Base-by-base conservation (phyloP, 2,113 vertebrate genomes). In the Castor canadensis region DNA sequence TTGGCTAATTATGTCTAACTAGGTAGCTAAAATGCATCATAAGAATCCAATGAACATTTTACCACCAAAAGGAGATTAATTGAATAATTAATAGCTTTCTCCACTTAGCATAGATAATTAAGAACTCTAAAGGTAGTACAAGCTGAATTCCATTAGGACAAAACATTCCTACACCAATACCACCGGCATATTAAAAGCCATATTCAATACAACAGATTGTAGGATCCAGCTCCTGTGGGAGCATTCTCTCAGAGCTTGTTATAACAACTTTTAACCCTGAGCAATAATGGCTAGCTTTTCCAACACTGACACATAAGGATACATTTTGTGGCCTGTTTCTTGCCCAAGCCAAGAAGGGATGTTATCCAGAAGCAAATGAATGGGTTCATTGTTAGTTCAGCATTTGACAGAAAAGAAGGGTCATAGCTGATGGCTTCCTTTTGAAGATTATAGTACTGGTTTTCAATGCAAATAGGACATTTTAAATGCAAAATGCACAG, bases 21-120 rank as follows among this genome's bases (percentile, higher is more conserved):
- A 89, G 47, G 66, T 94, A 97, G 52, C 89, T 94, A 93, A 95
- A 89, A 95, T 81, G 71, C 86, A 62, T 87, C 85, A 87, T 89
- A 91, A 96, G 49, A 54, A 96, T 71, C 45, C 43, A 62, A 96
- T 93, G 80, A 94, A 52, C 64, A 93, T 93, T 94, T 94, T 86
- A 64, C 56, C 85, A 87, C 77, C 83, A 32, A n/a, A 89, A 47
- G 89, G 54, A 47, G 80, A 87, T 89, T 96, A 97, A 89, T 64
- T 96, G 71, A 97, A 95, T 95, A 96, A 93, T 97, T 95, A 93
- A 96, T 94, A 95, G 87, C n/a, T 64, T 91, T 94, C 40, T 77
- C 40, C 67, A 87, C 90, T 95, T 95, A 80, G 73, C 58, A 86
- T 93, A 58, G 97, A 94, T 94, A 94, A 97, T 96, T 95, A 93